phyloP scores from a whole-genome alignment of 2,888 invertebrate genomes.

The Didymodactylos carnosus region DNA sequence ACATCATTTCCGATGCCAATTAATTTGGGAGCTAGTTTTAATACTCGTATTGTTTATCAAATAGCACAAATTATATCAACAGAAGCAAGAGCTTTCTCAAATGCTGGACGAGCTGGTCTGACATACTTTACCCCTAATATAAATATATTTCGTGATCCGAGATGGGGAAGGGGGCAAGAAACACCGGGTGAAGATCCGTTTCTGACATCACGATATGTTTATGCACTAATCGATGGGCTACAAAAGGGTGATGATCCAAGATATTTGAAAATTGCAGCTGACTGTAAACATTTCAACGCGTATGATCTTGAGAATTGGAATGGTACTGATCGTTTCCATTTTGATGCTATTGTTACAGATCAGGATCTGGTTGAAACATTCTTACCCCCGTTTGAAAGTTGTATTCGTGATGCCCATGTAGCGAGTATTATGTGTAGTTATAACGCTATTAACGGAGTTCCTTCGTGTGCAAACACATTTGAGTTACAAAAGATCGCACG shows the following conservation, averaged over 20 bases:
- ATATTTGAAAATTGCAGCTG: neutral
- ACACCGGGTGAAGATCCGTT: neutral
- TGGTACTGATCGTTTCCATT: neutral
- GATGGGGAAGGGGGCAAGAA: neutral
- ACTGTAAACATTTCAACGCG: neutral
- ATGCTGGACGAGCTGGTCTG: neutral
- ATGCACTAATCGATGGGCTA: neutral
- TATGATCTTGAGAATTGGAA: neutral
- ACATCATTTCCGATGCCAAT: neutral
- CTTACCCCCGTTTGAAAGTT: neutral
- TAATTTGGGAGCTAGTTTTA: neutral
- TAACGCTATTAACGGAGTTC: neutral
- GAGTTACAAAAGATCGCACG: neutral
- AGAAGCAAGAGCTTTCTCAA: neutral
- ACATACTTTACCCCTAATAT: neutral
- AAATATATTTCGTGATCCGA: neutral
- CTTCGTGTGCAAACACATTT: neutral
- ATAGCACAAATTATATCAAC: neutral
- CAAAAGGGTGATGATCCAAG: neutral
- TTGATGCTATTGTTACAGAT: neutral
- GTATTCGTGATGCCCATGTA: neutral
- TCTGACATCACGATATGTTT: neutral
- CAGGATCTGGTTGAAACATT: neutral
- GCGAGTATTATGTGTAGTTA: neutral
- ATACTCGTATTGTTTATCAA: neutral